Conservation (phyloP, 2,888 invertebrate genomes). For the Dromius quadrimaculatus region DNA sequence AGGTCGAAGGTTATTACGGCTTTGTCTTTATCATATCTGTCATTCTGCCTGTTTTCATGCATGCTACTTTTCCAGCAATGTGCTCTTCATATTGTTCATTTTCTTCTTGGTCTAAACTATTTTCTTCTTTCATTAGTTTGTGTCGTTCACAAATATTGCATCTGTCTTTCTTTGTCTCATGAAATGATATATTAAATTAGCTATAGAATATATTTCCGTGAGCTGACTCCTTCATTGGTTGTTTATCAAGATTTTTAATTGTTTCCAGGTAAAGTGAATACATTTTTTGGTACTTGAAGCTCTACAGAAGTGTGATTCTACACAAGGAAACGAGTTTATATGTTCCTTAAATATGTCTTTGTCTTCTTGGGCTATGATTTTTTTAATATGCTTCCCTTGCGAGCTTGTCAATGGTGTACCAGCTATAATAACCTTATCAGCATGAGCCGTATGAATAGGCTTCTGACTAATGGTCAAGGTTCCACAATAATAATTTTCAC, state of each 20-base stretch:
- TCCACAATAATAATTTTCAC: too few relatives aligned
- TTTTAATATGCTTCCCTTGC: not conserved
- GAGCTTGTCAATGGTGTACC: not conserved
- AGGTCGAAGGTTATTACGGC: constrained; percentile 52
- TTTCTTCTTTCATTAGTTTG: not conserved
- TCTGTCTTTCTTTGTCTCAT: constrained; percentile 53
- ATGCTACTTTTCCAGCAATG: not conserved
- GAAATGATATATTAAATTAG: constrained; percentile 49
- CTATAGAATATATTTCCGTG: constrained; percentile 46
- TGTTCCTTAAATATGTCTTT: not conserved
- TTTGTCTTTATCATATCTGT: not conserved
- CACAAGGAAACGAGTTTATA: constrained; percentile 2
- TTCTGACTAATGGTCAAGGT: too few relatives aligned
- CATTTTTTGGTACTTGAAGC: constrained; percentile 1
- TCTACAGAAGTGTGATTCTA: not conserved
- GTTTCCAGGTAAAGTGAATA: constrained; percentile 28
- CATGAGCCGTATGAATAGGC: too few relatives aligned
- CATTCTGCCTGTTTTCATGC: not conserved
- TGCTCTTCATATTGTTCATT: not conserved
- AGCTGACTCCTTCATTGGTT: constrained; percentile 25
- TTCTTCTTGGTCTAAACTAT: not conserved
- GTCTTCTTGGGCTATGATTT: not conserved
- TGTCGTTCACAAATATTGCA: constrained; percentile 43
- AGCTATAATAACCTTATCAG: not conserved
- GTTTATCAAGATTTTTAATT: not conserved